phyloP scores from a whole-genome alignment of 2,888 invertebrate genomes.

The Andrena fulva region DNA sequence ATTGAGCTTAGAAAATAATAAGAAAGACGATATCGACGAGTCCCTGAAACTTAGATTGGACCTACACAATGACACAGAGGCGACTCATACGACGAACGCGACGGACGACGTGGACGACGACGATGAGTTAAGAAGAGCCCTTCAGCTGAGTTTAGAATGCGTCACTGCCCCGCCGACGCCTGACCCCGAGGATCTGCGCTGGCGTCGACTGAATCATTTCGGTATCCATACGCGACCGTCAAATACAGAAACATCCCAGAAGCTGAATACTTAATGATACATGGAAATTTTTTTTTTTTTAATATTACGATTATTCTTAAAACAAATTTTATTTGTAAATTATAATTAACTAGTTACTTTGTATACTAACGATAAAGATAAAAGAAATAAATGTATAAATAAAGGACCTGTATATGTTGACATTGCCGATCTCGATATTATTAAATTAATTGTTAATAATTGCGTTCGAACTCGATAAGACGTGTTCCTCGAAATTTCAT shows the following conservation, averaged over 20 bases:
- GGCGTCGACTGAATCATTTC: conserved; percentile 78
- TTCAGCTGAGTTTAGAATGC: conserved; percentile 85
- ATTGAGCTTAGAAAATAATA: conserved; percentile 85
- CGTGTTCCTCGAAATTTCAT: not conserved
- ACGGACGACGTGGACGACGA: conserved; percentile 81
- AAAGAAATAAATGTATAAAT: conserved; percentile 55
- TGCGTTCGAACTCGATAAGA: conserved; percentile 2
- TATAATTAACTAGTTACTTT: conserved; percentile 72
- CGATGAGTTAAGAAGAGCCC: conserved; percentile 85
- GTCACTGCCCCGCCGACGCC: conserved; percentile 82
- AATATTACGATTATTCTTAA: conserved; percentile 67
- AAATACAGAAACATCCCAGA: conserved; percentile 77
- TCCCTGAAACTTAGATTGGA: conserved; percentile 74
- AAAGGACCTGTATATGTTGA: conserved; percentile 54
- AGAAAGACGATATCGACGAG: conserved; percentile 69
- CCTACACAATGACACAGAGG: conserved; percentile 61
- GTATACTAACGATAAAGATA: conserved; percentile 70
- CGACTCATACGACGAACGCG: conserved; percentile 48
- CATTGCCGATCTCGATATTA: conserved; percentile 12
- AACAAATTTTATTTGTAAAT: conserved; percentile 72
- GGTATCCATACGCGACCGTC: conserved; percentile 73
- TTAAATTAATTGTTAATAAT: conserved; percentile 17
- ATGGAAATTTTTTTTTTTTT: conserved; percentile 55
- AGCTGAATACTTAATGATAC: conserved; percentile 82
- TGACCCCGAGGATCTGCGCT: conserved; percentile 81